Conservation (phyloP, 2,113 vertebrate species). For the Laticauda laticaudata region DNA sequence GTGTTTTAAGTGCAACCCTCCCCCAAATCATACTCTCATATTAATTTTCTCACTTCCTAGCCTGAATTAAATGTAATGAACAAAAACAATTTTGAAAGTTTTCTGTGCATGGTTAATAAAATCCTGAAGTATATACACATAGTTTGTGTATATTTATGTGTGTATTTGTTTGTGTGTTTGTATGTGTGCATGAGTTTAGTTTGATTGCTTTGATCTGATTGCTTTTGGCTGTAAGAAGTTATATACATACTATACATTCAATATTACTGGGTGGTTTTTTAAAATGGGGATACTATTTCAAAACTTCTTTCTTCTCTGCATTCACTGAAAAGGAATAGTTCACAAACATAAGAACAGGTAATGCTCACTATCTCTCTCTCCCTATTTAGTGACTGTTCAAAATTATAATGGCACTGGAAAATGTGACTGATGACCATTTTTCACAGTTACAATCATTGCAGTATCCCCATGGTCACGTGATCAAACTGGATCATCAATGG, state of each 20-base stretch:
- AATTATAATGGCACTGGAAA: too few species aligned
- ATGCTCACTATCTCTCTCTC: neutral
- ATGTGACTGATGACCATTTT: too few species aligned
- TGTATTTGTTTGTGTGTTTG: too few species aligned
- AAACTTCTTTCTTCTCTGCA: neutral
- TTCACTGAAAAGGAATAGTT: neutral
- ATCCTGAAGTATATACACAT: neutral
- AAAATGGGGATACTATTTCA: neutral
- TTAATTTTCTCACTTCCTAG: neutral
- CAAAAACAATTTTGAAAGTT: neutral
- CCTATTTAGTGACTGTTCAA: too few species aligned
- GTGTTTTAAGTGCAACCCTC: slow-evolving; percentile 23
- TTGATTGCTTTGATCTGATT: neutral
- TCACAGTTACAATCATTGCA: too few species aligned
- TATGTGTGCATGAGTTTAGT: too few species aligned
- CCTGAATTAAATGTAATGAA: neutral
- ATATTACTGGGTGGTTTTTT: neutral
- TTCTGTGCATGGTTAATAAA: neutral
- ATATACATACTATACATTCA: neutral
- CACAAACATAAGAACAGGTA: neutral
- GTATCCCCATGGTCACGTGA: too few species aligned
- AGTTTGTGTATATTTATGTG: too few species aligned
- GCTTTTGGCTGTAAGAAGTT: neutral
- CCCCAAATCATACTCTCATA: slow-evolving; percentile 38
- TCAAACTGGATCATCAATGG: too few species aligned